Conservation (phyloP, 92 coral and sea anemone genomes). For the Anthopleura xanthogrammica region DNA sequence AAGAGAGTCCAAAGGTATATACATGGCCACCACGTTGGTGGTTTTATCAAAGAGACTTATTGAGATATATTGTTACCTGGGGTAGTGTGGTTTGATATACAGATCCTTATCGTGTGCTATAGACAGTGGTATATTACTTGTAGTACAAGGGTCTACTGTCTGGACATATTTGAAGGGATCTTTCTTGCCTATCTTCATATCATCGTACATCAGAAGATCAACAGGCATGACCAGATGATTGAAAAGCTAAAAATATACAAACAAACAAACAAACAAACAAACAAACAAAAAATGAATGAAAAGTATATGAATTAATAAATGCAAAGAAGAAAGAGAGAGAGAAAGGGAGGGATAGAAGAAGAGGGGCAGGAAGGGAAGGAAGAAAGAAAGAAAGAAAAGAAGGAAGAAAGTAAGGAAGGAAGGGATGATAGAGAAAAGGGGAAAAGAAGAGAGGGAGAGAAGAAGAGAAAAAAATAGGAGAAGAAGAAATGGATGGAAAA, state of each 20-base stretch:
- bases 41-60: too few species aligned
- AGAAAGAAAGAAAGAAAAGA: neutral
- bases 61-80: conserved; percentile 46
- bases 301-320: too few species aligned
- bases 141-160: conserved; percentile 52
- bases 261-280: too few species aligned
- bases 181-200: conserved; percentile 26
- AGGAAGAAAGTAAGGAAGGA: neutral
- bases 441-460: neutral
- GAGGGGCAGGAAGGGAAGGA: neutral
- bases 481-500: too few species aligned
- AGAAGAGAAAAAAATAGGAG: too few species aligned
- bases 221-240: conserved; percentile 76
- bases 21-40: too few species aligned
- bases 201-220: conserved; percentile 50
- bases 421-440: neutral
- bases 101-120: conserved; percentile 69
- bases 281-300: too few species aligned
- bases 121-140: conserved; percentile 65
- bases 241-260: conserved; percentile 40
- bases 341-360: neutral
- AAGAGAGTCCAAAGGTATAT: too few species aligned
- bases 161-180: conserved; percentile 31
- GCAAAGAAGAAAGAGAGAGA: too few species aligned
- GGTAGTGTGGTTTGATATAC: conserved; percentile 56